Evolutionary conservation across 1,140 invertebrate species (phyloP).

Genomic region (Lepidurus apus): DNA sequence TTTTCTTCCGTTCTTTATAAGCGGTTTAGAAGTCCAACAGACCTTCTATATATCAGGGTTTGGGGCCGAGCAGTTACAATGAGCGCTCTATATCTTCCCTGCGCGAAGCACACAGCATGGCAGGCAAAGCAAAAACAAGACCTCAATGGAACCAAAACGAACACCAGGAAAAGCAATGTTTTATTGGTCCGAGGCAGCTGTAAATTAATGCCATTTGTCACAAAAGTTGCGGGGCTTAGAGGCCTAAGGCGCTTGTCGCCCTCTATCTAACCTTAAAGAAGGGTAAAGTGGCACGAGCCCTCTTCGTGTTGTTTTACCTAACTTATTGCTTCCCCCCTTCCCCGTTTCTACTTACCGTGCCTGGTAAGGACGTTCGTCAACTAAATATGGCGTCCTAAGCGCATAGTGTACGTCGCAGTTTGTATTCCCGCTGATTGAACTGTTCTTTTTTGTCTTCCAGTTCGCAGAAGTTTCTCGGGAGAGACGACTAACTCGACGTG

Average conservation of each 20-base stretch:
- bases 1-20: neutral
- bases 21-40: neutral
- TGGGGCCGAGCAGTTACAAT: neutral
- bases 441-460: neutral
- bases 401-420: too few relatives aligned
- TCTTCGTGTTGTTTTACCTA: too few relatives aligned
- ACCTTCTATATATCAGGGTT: neutral
- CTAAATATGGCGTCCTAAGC: too few relatives aligned
- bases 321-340: too few relatives aligned
- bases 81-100: neutral
- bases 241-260: constrained; percentile 20
- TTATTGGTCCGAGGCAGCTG: neutral
- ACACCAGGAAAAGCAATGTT: neutral
- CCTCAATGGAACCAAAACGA: neutral
- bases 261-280: constrained; percentile 16
- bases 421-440: neutral
- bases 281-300: neutral
- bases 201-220: constrained; percentile 20
- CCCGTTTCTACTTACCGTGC: too few relatives aligned
- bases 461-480: neutral
- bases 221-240: constrained; percentile 3
- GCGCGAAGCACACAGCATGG: neutral
- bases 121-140: neutral
- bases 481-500: neutral
- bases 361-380: too few relatives aligned